Conservation (phyloP, 2,797 vertebrate genomes). For the Poliocrania exsul region DNA sequence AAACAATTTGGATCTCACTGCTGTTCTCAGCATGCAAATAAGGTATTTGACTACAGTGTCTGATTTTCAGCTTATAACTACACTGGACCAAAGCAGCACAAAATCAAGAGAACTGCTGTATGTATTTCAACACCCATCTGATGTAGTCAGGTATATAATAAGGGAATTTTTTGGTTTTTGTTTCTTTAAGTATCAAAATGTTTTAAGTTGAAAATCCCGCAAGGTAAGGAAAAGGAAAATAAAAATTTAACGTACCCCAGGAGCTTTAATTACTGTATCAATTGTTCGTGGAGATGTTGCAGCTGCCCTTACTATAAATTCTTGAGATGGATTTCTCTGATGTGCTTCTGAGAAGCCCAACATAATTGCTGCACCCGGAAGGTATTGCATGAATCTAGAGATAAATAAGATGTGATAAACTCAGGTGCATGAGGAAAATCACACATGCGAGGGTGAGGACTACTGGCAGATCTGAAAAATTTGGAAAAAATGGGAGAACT, state of each 20-base stretch:
- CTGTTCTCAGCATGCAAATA: neutral
- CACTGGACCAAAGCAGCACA: neutral
- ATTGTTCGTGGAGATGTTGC: constrained; percentile 62
- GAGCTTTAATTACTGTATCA: constrained; percentile 67
- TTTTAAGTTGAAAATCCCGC: neutral
- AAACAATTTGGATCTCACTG: neutral
- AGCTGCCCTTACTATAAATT: constrained; percentile 55
- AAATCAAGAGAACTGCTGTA: neutral
- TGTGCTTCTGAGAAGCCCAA: constrained; percentile 62
- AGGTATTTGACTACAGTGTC: neutral
- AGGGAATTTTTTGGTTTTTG: neutral
- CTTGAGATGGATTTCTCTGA: constrained; percentile 58
- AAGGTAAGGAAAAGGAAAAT: neutral
- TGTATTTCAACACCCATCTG: neutral
- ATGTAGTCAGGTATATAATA: neutral
- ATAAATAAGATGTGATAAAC: constrained; percentile 7
- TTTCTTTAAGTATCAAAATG: neutral
- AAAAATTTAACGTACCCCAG: constrained; percentile 31
- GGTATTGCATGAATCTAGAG: constrained; percentile 33
- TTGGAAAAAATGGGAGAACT: neutral
- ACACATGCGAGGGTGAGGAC: neutral
- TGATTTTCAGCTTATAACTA: neutral
- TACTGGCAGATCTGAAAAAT: neutral
- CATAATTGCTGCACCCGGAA: constrained; percentile 36
- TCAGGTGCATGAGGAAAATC: neutral